Percentiles rank a stretch among this genome's conserved stretches.
Conservation (phyloP, 2,888 invertebrate genomes). For the Nephrotoma appendiculata region DNA sequence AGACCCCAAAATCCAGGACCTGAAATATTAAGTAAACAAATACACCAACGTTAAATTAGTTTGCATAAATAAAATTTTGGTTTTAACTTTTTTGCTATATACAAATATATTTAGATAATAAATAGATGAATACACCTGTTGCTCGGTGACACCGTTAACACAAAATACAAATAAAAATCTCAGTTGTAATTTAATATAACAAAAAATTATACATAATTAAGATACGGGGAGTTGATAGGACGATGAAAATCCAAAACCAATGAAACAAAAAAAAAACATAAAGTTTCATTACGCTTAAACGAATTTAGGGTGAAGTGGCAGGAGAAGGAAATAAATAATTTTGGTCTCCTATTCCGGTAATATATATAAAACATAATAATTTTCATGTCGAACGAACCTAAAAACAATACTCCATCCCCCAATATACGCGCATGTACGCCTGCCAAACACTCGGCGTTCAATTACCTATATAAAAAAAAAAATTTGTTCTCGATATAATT, state of each 20-base stretch:
- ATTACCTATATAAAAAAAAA: background rate
- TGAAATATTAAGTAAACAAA: conserved; percentile 27
- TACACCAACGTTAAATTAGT: background rate
- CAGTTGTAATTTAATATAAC: background rate
- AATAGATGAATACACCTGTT: background rate
- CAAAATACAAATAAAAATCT: background rate
- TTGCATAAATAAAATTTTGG: background rate
- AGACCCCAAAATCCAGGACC: conserved; percentile 98
- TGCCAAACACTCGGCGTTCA: background rate
- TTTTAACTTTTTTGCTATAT: background rate
- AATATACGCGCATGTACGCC: background rate
- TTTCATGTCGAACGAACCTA: background rate
- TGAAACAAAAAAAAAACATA: background rate
- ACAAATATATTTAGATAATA: background rate
- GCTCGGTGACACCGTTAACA: background rate
- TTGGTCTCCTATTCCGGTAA: background rate
- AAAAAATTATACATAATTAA: background rate
- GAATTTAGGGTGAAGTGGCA: background rate
- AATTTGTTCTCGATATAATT: background rate
- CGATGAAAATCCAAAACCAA: background rate
- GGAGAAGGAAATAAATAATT: background rate
- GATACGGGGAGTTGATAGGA: background rate
- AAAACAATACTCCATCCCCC: background rate
- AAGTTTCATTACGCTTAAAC: background rate
- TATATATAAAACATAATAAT: background rate